Evolutionary conservation across 2,113 vertebrate genomes (phyloP), one percentile per base, ranked within the genome.

Genomic region (Pipa parva): DNA sequence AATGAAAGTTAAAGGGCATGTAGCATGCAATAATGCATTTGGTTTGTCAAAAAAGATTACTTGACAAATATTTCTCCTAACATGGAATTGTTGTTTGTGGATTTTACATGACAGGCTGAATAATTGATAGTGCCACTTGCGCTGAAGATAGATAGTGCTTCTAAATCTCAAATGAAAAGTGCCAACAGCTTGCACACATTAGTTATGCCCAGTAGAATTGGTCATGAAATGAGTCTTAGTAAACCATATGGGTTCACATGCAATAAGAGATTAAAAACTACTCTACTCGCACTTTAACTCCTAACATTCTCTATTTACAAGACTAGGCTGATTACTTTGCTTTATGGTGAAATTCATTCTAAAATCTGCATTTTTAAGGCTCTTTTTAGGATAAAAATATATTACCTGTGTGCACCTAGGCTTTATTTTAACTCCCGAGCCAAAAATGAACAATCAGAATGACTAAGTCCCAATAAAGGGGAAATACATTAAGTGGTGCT

Each of bases 61-160:
- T n/a, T n/a, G 17, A 10, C 25, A 39, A 31, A 13, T 10, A 73
- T 60, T 79, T 74, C 46, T 75, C 20, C 57, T 63, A 50, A 75
- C 65, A 78, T 71, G 13, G 7, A 22, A 18, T 50, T 78, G 63
- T 59, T 76, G n/a, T 65, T 72, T 63, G 70, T 62, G 63, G 74
- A 71, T 71, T 76, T 60, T 78, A 78, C 21, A 76, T 76, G 68
- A 73, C 58, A 72, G 28, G 22, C 63, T 74, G 51, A 75, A 65
- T 79, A 83, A 83, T 77, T 77, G 79, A 46, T 77, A 56, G 75
- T 77, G 74, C 67, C 22, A 75, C 59, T 63, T 62, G 1, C 60
- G 81, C 83, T 74, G 57, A 77, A 81, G 79, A 80, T 67, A 13
- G 73, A 79, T 80, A 73, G 71, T 52, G 71, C 71, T 58, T 72